Evolutionary conservation across 2,888 invertebrate genomes (phyloP).

Genomic region (Folsomia candida): DNA sequence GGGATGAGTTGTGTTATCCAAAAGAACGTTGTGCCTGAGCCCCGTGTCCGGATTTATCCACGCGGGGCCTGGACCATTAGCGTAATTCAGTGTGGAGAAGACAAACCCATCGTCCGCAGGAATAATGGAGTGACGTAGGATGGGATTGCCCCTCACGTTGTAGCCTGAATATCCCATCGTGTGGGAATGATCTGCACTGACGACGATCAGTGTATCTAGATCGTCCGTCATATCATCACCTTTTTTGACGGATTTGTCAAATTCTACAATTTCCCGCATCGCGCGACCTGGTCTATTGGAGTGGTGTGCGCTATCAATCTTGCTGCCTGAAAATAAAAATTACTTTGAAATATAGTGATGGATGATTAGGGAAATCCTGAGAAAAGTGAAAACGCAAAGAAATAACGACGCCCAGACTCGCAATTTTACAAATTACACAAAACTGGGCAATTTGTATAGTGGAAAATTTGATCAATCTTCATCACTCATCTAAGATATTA

Average conservation of each 20-base stretch:
- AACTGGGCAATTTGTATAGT: no score
- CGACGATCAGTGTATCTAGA: constrained; percentile 71
- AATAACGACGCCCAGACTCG: no score
- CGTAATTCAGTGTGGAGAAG: constrained; percentile 74
- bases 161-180: constrained; percentile 58
- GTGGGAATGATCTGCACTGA: constrained; percentile 75
- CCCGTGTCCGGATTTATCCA: constrained; percentile 54
- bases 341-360: no score
- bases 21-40: constrained; percentile 59
- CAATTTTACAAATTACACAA: no score
- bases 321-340: no score
- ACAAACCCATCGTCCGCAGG: constrained; percentile 60
- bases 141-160: background rate
- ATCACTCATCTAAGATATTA: no score
- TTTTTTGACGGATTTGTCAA: constrained; percentile 66
- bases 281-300: constrained; percentile 65
- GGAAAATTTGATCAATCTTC: no score
- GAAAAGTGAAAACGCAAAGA: no score
- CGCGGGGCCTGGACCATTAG: constrained; percentile 66
- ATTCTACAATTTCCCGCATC: constrained; percentile 74
- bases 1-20: constrained; percentile 53
- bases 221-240: constrained; percentile 62
- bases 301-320: constrained; percentile 79
- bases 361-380: no score
- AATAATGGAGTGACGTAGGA: background rate